phyloP scores from a whole-genome alignment of 2,797 vertebrate species.

The Rhabdomys pumilio region DNA sequence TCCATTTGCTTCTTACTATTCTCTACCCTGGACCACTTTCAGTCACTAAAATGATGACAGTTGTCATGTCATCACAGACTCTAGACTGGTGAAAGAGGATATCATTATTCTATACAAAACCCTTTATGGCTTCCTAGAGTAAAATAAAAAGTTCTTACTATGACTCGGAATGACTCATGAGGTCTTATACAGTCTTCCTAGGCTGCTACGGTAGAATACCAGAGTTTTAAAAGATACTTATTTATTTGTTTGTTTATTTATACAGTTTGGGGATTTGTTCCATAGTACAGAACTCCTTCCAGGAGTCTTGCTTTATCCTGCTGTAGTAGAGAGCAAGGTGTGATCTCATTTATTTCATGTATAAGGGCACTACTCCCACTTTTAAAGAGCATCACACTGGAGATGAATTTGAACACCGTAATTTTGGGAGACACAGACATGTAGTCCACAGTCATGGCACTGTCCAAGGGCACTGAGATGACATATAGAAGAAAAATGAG shows the following conservation, averaged over 20 bases:
- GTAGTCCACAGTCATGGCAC: neutral
- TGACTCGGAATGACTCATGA: neutral
- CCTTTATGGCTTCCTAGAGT: neutral
- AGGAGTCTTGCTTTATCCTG: neutral
- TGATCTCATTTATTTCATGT: neutral
- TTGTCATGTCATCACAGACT: neutral
- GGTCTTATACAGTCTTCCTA: neutral
- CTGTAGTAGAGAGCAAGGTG: neutral
- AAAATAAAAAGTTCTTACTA: neutral
- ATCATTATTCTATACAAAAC: neutral
- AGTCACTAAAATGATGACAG: neutral
- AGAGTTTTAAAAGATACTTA: neutral
- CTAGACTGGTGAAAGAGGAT: neutral
- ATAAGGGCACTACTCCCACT: neutral
- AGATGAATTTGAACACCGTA: neutral
- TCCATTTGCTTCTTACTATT: neutral
- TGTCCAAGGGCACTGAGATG: neutral
- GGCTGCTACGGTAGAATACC: neutral
- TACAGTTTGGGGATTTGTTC: neutral
- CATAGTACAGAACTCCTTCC: neutral
- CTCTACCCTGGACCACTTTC: neutral
- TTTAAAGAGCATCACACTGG: neutral
- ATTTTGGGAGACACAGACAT: neutral
- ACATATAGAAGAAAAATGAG: neutral
- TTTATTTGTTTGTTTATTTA: neutral